Evolutionary conservation across 1,140 invertebrate species (phyloP), one percentile per base, ranked within the genome.

Genomic region (Idris sp.): DNA sequence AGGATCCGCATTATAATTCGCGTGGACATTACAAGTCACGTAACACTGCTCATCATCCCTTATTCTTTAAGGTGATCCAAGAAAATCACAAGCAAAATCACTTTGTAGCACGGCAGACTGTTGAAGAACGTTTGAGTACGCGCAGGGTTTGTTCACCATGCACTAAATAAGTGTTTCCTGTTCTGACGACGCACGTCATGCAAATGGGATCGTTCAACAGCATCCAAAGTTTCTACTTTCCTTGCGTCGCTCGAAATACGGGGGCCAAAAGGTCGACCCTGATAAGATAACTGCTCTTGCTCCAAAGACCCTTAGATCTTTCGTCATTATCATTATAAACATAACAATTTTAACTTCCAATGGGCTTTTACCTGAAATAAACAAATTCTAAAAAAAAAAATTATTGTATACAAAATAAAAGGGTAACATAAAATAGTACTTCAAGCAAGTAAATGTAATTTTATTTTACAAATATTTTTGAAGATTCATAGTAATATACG

Each of bases 161-260:
- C 71, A 69, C 61, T 74, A 74, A 77, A 64, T 71, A 77, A 77
- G 75, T 67, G 53, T 69, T 77, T 77, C 75, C 75, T 77, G 75
- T 77, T 61, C 59, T 44, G 58, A 48, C 36, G 64, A 41, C 41
- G 48, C 19, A 33, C 43, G 64, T 65, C 65, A 43, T 65, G 62
- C 65, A 71, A 77, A 77, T 74, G 71, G 59, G 59, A 77, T 69
- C 71, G 48, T 41, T 54, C 36, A 10, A 30, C 14, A 33, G 65
- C 54, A 77, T 74, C 68, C 65, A 77, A 77, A 68, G 69, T 77
- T 61, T 49, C 56, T 64, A 68, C 59, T 74, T 77, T 73, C 61
- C 64, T 68, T 25, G 59, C 18, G 46, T 11, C 9, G 41, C 8
- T 65, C 48, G 31, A 14, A 64, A 64, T 49, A 59, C 35, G 25